These are phyloP conservation scores for Clusia tigrina DNA, from an alignment of 2,888 invertebrate species.

Conservation along the genomic window DNA sequence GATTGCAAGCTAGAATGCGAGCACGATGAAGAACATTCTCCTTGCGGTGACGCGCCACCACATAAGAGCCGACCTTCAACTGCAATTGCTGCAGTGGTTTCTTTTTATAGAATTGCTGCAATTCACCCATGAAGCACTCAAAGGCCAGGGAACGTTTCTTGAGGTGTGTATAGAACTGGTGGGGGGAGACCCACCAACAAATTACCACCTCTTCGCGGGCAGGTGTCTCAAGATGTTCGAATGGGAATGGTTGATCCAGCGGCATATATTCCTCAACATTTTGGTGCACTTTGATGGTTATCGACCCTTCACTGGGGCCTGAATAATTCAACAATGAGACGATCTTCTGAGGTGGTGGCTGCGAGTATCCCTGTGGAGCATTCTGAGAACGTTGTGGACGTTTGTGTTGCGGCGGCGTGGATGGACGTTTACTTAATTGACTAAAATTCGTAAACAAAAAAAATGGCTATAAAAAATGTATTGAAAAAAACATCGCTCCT, in stretches of 20 bases:
- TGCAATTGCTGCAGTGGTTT: conserved; percentile 51
- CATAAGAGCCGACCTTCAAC: conserved; percentile 70
- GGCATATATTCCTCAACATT: conserved; percentile 64
- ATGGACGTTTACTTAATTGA: conserved; percentile 40
- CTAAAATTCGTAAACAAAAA: conserved; percentile 32
- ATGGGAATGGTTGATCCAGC: conserved; percentile 66
- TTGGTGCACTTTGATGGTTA: conserved; percentile 20
- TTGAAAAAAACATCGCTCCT: neutral
- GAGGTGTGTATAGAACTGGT: conserved; percentile 74
- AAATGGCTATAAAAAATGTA: neutral
- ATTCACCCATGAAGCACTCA: conserved; percentile 74
- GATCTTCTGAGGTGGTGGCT: conserved; percentile 46
- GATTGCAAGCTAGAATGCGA: conserved; percentile 68
- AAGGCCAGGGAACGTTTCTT: conserved; percentile 68
- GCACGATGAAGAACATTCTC: conserved; percentile 79
- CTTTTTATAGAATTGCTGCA: conserved; percentile 73
- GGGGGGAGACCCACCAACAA: conserved; percentile 80
- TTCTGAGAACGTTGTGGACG: conserved; percentile 51
- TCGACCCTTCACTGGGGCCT: conserved; percentile 24
- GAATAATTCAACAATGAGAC: conserved; percentile 42
- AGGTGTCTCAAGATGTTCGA: conserved; percentile 66
- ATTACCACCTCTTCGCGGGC: conserved; percentile 70
- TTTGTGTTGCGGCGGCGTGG: conserved; percentile 36
- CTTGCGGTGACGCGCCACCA: conserved; percentile 75
- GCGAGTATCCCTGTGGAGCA: conserved; percentile 57